These are phyloP conservation scores for Sanderia malayensis DNA, from an alignment of 30 jellyfish, hydroid and myxozoan species.

Conservation along the genomic window DNA sequence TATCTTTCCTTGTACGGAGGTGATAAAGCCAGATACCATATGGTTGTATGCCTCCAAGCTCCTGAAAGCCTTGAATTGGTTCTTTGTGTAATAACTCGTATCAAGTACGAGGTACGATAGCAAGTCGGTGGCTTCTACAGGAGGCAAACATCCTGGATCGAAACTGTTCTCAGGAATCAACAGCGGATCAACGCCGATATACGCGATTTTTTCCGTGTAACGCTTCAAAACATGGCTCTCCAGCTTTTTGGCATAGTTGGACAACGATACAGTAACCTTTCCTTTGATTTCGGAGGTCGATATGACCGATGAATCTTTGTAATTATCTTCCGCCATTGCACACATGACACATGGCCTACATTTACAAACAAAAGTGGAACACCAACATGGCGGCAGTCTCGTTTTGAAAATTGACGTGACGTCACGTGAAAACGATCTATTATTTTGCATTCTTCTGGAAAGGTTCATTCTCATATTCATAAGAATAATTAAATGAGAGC, in stretches of 20 bases:
- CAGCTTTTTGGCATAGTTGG: slow-evolving; percentile 36
- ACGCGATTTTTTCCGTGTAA: slow-evolving; percentile 28
- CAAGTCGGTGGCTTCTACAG: slow-evolving; percentile 38
- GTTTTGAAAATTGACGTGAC: too few species aligned
- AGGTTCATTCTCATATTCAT: too few species aligned
- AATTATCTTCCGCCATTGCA: too few species aligned
- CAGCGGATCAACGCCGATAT: slow-evolving; percentile 40
- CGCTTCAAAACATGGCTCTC: slow-evolving; percentile 32
- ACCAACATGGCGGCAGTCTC: too few species aligned
- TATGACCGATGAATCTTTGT: too few species aligned
- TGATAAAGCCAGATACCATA: slow-evolving; percentile 38
- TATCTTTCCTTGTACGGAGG: slow-evolving; percentile 21
- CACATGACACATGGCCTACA: too few species aligned
- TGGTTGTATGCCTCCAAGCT: slow-evolving; percentile 45
- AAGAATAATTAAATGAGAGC: too few species aligned
- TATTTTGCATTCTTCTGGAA: too few species aligned
- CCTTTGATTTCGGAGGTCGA: too few species aligned
- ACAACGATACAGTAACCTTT: slow-evolving; percentile 32
- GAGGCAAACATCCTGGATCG: slow-evolving; percentile 22
- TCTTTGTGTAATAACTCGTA: slow-evolving; percentile 45
- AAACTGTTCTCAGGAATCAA: slow-evolving; percentile 25
- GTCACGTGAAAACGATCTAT: too few species aligned
- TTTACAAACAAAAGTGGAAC: too few species aligned
- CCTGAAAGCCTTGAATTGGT: slow-evolving; percentile 32
- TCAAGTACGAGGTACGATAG: slow-evolving; percentile 41